Base-by-base conservation (phyloP, 2,113 vertebrate genomes). In the Cyphomyrus plagiostoma region DNA sequence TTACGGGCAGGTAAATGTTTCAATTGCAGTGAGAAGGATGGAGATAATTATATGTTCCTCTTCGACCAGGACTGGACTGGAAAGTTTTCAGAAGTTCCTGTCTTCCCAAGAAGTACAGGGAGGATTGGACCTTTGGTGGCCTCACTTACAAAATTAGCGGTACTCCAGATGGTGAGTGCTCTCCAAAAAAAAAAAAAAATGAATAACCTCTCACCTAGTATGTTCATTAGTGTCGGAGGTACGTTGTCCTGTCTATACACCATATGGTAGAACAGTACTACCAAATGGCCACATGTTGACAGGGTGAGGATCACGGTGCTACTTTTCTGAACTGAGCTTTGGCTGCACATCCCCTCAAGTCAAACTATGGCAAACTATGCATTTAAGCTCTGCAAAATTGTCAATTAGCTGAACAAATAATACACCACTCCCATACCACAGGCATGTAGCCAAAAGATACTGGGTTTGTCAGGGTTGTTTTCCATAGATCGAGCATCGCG, bases 61-160 rank as follows among this genome's bases (percentile, higher is more conserved):
- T 89, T 82, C n/a, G 30, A 52, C 52, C 45, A 96, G 96, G 94
- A 89, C 92, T 96, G 26, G 96, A 96, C 77, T 95, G 95, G 95
- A 96, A 94, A 92, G 23, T 96, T 90, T 97, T 96, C 91, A 96
- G 95, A 88, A 99, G 98, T 92, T 97, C 98, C 87, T 99, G 98
- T 93, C 95, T 99, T 88, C 98, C 98, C 0, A 98, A 96, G 93
- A 96, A 96, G 90, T 93, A 97, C 93, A 97, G 97, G 92, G 98
- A 97, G 91, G 97, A 99, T 80, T 97, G 96, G 97, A 96, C 96
- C 90, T 99, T 99, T 15, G 97, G 96, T 91, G 98, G 97, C 90
- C 93, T 96, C 91, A 98, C 96, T 92, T 99, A 99, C 92, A 95
- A 93, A 93, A 97, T 99, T 92, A 97, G 98, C 91, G 98, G 98